Base-by-base conservation (phyloP, 2,888 invertebrate genomes). In the Ophion ellenae region DNA sequence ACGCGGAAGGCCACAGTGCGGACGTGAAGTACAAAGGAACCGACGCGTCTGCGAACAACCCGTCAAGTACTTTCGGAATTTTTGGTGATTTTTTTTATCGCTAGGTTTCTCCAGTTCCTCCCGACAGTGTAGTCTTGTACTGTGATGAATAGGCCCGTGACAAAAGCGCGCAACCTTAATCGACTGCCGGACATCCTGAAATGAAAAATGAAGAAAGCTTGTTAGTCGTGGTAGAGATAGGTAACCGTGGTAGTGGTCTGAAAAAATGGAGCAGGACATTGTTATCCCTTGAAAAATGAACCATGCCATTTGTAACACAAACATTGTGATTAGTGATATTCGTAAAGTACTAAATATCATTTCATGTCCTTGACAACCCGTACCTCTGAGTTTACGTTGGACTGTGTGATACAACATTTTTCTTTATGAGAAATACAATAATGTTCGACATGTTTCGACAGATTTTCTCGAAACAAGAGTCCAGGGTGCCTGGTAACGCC, bases 121-220 rank as follows among this genome's bases (percentile, higher is more conserved):
- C 53, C 17, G 17, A 53, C 14, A 53, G 53, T 53, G 61, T 20
- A 24, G 24, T 61, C 61, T 24, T 61, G 67, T 94, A 93, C 84
- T 86, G 83, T 76, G 79, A 61, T 79, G 79, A 64, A 59, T 40
- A 64, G 70, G 71, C 32, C 69, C 28, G n/a, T 61, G 28, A 57
- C 14, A 53, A 47, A 17, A 40, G 66, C 47, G 64, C 36, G 57
- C 5, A 74, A 36, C 75, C 63, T 83, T 84, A 88, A 64, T 64
- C 67, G 63, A 85, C 93, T 0, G 95, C 95, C 85, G 96, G 96
- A 93, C 96, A 96, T 93, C 94, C 96, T 96, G 94, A 61, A 94
- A 93, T 88, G 88, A 88, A 91, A 85, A 85, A 47, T 64, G 47
- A 59, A 36, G 3, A 75, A 61, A 45, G 28, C 9, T 36, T 75